Percentiles rank a stretch among this genome's conserved stretches.
Conservation (phyloP, 2,113 vertebrate genomes). For the Acanthochromis polyacanthus region DNA sequence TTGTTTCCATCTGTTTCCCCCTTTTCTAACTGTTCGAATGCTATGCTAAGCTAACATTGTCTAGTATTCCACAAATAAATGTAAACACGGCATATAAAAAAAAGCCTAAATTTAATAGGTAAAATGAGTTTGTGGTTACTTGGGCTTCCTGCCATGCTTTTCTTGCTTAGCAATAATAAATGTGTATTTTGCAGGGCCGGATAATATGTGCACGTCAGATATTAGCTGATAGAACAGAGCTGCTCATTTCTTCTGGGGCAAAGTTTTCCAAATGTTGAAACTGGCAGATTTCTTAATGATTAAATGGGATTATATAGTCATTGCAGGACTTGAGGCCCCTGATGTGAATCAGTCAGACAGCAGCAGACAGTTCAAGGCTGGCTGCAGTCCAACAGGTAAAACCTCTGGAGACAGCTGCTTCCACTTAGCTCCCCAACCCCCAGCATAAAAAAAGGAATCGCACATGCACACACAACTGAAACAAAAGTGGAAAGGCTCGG, state of each 20-base stretch:
- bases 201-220: not conserved
- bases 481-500: not conserved
- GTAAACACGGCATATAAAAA: no score
- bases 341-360: constrained; percentile 39
- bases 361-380: constrained; percentile 41
- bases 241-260: not conserved
- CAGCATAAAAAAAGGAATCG: no score
- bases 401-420: constrained; percentile 66
- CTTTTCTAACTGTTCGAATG: no score
- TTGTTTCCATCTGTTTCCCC: not conserved
- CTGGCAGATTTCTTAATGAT: constrained; percentile 7
- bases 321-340: constrained; percentile 28
- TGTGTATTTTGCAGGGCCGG: not conserved
- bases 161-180: not conserved
- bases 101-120: not conserved
- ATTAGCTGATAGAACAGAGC: not conserved
- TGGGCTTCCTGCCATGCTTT: not conserved
- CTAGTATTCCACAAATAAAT: not conserved
- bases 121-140: not conserved
- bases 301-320: constrained; percentile 27
- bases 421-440: constrained; percentile 55
- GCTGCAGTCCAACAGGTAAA: constrained; percentile 55
- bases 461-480: constrained; percentile 1
- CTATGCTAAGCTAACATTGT: no score
- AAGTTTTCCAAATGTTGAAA: constrained; percentile 5